phyloP scores from a whole-genome alignment of 64 coral and sea anemone genomes.

The Cladopsammia gracilis region DNA sequence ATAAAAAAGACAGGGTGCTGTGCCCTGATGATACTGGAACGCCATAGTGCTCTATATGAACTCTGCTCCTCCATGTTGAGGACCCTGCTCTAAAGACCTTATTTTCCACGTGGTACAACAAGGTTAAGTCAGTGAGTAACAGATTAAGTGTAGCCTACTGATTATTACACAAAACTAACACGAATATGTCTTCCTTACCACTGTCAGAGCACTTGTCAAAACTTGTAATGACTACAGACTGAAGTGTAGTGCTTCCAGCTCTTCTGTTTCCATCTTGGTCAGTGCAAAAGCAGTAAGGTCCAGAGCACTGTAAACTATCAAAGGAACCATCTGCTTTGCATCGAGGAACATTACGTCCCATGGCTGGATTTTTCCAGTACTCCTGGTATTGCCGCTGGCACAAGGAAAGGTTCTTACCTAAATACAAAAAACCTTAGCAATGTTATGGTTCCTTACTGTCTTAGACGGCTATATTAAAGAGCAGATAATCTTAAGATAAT shows the following conservation, averaged over 20 bases:
- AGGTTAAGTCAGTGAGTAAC: no score
- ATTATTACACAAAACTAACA: neutral
- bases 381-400: constrained; percentile 75
- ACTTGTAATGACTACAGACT: neutral
- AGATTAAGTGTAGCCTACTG: no score
- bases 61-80: no score
- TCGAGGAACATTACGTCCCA: constrained; percentile 65
- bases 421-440: no score
- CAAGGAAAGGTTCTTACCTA: constrained; percentile 46
- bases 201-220: constrained; percentile 19
- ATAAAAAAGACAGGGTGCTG: no score
- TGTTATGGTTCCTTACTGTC: no score
- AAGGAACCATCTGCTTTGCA: constrained; percentile 66
- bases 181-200: constrained; percentile 19
- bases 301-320: constrained; percentile 56
- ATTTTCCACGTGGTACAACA: no score
- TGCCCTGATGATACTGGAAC: no score
- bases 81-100: no score
- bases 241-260: constrained; percentile 29
- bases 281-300: constrained; percentile 69
- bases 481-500: no score
- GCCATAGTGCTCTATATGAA: no score
- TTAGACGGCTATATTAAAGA: no score
- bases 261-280: constrained; percentile 60
- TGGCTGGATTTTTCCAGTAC: constrained; percentile 56